Evolutionary conservation across 2,888 invertebrate genomes (phyloP), one percentile per base, ranked within the genome.

Genomic region (Pandemis cinnamomeana): DNA sequence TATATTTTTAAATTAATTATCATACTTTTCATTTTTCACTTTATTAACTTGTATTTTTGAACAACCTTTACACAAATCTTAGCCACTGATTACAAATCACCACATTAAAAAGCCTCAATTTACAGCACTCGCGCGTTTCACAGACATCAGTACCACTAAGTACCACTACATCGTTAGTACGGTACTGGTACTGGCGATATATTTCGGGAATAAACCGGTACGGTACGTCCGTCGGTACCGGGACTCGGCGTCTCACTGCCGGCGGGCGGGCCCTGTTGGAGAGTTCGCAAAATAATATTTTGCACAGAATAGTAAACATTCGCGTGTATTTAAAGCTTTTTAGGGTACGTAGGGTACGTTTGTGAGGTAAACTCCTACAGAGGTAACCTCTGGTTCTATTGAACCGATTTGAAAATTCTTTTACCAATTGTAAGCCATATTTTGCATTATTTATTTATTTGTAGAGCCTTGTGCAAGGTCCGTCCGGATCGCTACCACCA

Each of bases 211-310:
- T 48, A 2, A 11, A 20, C 8, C 15, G 7, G 5, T 46, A 64
- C 27, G 27, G 11, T 5, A 20, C 7, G 55, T 41, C 15, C 64
- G 69, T 60, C 51, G 44, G 15, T 20, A 20, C 27, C 20, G 64
- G 7, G 41, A 2, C 15, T 13, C 36, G 60, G 58, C 68, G 68
- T n/a, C 63, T 11, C n/a, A 73, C 73, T 73, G 73, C 10, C 73
- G 63, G 61, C 27, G 71, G 75, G 64, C 42, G 72, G 55, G 48
- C 53, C 72, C 66, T 48, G 63, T 2, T 10, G 62, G 53, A 75
- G 61, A 64, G 75, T 72, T 62, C 5, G 75, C 75, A 75, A 70
- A 75, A 75, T 15, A 51, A 51, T 36, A 51, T 67, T 53, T 41
- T 53, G n/a, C 13, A 61, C 67, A 67, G 27, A 42, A 64, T 61